Evolutionary conservation across 1,140 invertebrate species (phyloP).

Genomic region (Lepidurus arcticus): DNA sequence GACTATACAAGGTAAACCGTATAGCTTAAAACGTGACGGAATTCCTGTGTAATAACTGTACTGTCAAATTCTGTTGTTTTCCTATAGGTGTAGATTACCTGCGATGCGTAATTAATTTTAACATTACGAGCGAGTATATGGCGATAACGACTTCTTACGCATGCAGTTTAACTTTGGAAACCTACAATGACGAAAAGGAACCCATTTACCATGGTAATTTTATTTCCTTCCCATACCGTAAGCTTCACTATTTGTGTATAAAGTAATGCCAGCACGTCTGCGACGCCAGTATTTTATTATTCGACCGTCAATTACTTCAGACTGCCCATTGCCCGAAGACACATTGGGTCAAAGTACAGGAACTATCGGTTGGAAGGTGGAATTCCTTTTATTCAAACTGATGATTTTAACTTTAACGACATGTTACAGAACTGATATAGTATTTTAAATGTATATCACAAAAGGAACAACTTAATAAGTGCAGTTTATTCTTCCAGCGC

Average conservation of each 20-base stretch:
- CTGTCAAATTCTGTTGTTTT: neutral
- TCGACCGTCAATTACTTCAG: neutral
- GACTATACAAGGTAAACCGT: conserved; percentile 40
- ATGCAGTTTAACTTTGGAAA: neutral
- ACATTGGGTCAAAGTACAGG: neutral
- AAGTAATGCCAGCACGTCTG: neutral
- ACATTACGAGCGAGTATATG: neutral
- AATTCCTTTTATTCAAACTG: neutral
- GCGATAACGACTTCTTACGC: neutral
- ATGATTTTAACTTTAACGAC: neutral
- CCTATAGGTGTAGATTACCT: conserved; percentile 30
- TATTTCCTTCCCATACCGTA: too few species aligned
- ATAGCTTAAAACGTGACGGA: neutral
- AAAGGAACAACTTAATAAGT: too few species aligned
- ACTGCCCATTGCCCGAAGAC: neutral
- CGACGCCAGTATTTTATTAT: conserved; percentile 1
- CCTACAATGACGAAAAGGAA: conserved; percentile 5
- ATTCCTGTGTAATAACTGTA: conserved; percentile 3
- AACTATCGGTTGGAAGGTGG: neutral
- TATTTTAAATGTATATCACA: too few species aligned
- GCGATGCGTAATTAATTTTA: conserved; percentile 21
- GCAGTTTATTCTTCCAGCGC: too few species aligned
- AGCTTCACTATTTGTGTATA: neutral
- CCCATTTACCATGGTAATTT: neutral
- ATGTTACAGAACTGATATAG: neutral